A percentile compares a stretch with the other conserved stretches of the same genome.
These are phyloP conservation scores for Tetrapedia diversipes DNA, from an alignment of 2,888 invertebrate species.

Conservation along the genomic window DNA sequence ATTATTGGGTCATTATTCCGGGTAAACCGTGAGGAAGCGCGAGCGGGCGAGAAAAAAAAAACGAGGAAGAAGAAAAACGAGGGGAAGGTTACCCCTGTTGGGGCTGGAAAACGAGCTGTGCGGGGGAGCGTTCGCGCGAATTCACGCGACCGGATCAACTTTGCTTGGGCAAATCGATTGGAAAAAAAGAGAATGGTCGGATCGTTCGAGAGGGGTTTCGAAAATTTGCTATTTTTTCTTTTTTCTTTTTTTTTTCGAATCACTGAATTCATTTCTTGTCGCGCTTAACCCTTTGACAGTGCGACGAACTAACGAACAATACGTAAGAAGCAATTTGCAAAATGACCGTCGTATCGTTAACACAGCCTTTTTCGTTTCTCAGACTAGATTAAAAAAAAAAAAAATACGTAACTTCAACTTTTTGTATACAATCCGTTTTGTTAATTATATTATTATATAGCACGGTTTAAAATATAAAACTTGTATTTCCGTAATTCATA, in stretches of 20 bases:
- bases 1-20: conserved; percentile 63
- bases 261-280: too few relatives aligned
- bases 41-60: conserved; percentile 43
- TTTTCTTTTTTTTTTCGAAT: not conserved
- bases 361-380: too few relatives aligned
- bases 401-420: too few relatives aligned
- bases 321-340: too few relatives aligned
- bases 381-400: too few relatives aligned
- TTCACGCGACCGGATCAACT: conserved; percentile 37
- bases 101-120: conserved; percentile 36
- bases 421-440: too few relatives aligned
- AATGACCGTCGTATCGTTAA: too few relatives aligned
- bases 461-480: too few relatives aligned
- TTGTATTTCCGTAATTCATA: too few relatives aligned
- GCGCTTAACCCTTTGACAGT: too few relatives aligned
- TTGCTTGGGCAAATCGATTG: conserved; percentile 28
- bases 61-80: conserved; percentile 51
- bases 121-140: conserved; percentile 41
- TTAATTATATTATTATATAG: too few relatives aligned
- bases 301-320: too few relatives aligned
- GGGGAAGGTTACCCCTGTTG: conserved; percentile 48
- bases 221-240: not conserved
- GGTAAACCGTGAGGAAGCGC: conserved; percentile 54
- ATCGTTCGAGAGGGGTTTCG: not conserved
- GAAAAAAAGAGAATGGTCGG: conserved; percentile 10